Evolutionary conservation across 1,140 invertebrate species (phyloP).

Genomic region (Anoplophora glabripennis): DNA sequence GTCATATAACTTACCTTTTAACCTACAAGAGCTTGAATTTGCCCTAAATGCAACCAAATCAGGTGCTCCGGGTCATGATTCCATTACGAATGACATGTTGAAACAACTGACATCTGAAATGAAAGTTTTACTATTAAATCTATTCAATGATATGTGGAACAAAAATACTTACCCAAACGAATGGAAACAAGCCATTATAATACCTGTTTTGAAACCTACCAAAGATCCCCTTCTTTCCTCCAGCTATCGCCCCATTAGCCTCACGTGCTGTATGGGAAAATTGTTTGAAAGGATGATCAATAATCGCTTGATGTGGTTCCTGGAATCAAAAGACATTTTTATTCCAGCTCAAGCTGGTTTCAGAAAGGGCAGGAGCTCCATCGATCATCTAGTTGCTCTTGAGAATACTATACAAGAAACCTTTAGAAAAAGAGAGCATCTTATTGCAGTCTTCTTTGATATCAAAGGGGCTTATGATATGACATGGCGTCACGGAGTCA

Average conservation of each 20-base stretch:
- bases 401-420: slow-evolving; percentile 16
- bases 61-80: too few species aligned
- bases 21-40: too few species aligned
- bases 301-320: slow-evolving; percentile 20
- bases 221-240: background rate
- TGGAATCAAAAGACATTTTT: slow-evolving; percentile 10
- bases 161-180: background rate
- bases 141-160: background rate
- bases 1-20: too few species aligned
- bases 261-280: slow-evolving; percentile 28
- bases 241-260: slow-evolving; percentile 21
- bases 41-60: too few species aligned
- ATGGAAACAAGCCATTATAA: slow-evolving; percentile 1
- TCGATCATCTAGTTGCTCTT: slow-evolving; percentile 23
- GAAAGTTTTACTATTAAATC: too few species aligned
- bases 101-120: too few species aligned
- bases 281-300: slow-evolving; percentile 30
- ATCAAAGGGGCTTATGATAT: slow-evolving; percentile 26
- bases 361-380: slow-evolving; percentile 14
- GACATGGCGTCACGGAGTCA: slow-evolving; percentile 1
- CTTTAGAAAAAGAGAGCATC: slow-evolving; percentile 13
- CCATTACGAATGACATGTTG: too few species aligned
- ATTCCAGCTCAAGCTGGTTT: slow-evolving; percentile 23
- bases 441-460: slow-evolving; percentile 26
- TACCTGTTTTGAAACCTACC: slow-evolving; percentile 2